Evolutionary conservation across 1,140 invertebrate species (phyloP).

Genomic region (Bombus haemorrhoidalis): DNA sequence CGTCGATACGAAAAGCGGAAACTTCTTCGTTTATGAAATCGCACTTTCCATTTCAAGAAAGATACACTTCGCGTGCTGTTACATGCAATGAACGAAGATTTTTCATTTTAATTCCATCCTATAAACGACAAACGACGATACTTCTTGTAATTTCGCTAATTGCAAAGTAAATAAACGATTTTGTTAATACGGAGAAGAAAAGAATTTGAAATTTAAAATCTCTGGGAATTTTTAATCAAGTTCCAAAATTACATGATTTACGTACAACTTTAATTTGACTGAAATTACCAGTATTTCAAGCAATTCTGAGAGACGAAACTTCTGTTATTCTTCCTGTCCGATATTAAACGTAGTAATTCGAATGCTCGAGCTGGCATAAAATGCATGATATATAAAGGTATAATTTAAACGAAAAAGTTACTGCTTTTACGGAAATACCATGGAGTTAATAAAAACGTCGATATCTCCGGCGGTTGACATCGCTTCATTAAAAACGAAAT

Average conservation of each 20-base stretch:
- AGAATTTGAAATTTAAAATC: neutral
- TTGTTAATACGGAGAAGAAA: neutral
- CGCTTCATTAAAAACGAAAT: conserved; percentile 12
- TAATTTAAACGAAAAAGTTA: conserved; percentile 10
- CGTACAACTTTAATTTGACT: neutral
- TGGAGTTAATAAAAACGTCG: neutral
- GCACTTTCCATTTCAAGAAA: neutral
- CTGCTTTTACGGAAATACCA: conserved; percentile 8
- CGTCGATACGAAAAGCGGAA: neutral
- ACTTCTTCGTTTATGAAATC: neutral
- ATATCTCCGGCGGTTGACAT: conserved; percentile 7
- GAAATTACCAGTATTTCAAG: neutral
- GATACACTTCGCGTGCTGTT: too few relatives aligned
- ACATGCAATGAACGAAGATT: neutral
- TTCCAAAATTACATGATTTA: neutral
- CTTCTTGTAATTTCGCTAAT: neutral
- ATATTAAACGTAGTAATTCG: neutral
- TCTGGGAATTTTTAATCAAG: neutral
- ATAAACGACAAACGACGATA: too few relatives aligned
- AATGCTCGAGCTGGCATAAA: neutral
- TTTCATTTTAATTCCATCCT: too few relatives aligned
- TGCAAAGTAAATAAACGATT: neutral
- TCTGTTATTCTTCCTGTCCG: neutral
- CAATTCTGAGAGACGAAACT: neutral
- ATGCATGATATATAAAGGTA: neutral